These are phyloP conservation scores for Cetonia aurata DNA, from an alignment of 2,888 invertebrate genomes.

Conservation along the genomic window DNA sequence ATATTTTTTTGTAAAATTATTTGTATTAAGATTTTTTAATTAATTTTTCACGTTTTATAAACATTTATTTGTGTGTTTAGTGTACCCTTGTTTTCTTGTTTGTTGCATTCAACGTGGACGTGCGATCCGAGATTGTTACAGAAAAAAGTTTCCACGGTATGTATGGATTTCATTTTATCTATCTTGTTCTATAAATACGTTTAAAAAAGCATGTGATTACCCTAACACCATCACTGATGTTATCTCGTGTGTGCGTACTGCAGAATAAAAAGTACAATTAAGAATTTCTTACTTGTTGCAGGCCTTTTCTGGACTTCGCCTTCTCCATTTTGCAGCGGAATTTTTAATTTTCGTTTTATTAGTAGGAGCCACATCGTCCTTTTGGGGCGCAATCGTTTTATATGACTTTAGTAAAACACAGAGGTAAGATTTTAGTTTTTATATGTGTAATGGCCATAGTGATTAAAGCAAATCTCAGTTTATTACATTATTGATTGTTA, in stretches of 20 bases:
- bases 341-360: slow-evolving; percentile 45
- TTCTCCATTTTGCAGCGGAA: slow-evolving; percentile 37
- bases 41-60: slow-evolving; percentile 15
- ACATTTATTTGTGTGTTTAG: slow-evolving; percentile 17
- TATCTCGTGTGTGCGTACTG: background rate
- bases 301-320: slow-evolving; percentile 27
- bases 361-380: slow-evolving; percentile 75
- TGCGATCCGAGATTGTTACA: slow-evolving; percentile 3
- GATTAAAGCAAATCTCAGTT: background rate
- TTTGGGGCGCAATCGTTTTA: slow-evolving; percentile 91
- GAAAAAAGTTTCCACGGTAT: slow-evolving; percentile 33
- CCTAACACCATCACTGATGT: background rate
- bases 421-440: slow-evolving; percentile 75
- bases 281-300: slow-evolving; percentile 17
- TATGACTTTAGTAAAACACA: slow-evolving; percentile 97
- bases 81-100: background rate
- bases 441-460: slow-evolving; percentile 24
- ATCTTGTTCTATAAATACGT: slow-evolving; percentile 29
- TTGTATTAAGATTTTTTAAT: slow-evolving; percentile 27
- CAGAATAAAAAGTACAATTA: background rate
- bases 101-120: slow-evolving; percentile 1
- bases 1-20: slow-evolving; percentile 21
- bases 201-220: slow-evolving; percentile 26
- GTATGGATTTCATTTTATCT: slow-evolving; percentile 32
- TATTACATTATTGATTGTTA: background rate